These are phyloP conservation scores for Acanthopagrus latus DNA, from an alignment of 2,797 vertebrate species.

Conservation along the genomic window DNA sequence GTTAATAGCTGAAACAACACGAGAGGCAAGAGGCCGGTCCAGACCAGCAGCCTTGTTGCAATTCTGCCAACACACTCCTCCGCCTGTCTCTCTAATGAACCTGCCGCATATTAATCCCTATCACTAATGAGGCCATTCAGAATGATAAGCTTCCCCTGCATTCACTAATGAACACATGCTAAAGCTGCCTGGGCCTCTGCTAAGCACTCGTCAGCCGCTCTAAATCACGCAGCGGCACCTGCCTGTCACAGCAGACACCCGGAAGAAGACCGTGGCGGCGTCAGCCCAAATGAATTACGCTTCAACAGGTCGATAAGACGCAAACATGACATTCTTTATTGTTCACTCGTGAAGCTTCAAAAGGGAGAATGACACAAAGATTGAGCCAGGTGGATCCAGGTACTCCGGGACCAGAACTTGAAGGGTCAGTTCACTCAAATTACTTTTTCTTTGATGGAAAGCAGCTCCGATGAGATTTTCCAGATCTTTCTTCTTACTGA, in stretches of 20 bases:
- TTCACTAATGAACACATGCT: constrained; percentile 82
- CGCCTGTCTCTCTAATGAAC: constrained; percentile 81
- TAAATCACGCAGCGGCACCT: constrained; percentile 62
- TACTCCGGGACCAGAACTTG: background rate
- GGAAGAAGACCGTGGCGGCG: constrained; percentile 13
- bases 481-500: background rate
- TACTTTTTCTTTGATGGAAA: background rate
- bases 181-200: constrained; percentile 69
- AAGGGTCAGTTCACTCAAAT: background rate
- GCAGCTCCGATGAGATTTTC: background rate
- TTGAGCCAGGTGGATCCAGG: background rate
- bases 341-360: constrained; percentile 1
- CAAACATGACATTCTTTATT: background rate
- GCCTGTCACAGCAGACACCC: constrained; percentile 50
- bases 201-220: constrained; percentile 39
- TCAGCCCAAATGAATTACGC: constrained; percentile 15
- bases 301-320: background rate
- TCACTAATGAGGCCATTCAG: constrained; percentile 84
- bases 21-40: constrained; percentile 40
- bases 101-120: constrained; percentile 81
- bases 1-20: constrained; percentile 53
- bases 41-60: constrained; percentile 63
- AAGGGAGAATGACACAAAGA: background rate
- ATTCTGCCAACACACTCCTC: constrained; percentile 72
- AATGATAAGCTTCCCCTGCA: constrained; percentile 81